phyloP scores from a whole-genome alignment of 2,888 invertebrate species.

The Eupithecia vulgata region DNA sequence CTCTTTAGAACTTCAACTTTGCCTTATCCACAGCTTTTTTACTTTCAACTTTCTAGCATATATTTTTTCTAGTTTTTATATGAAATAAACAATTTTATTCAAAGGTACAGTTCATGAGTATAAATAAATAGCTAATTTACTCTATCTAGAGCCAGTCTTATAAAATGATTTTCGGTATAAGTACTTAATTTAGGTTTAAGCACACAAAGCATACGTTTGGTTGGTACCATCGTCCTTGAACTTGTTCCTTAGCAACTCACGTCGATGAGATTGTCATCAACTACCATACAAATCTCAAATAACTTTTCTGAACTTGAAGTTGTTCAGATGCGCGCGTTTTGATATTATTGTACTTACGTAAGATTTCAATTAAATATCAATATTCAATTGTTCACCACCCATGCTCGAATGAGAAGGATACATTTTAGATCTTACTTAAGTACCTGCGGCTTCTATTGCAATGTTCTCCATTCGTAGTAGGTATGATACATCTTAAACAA shows the following conservation, averaged over 20 bases:
- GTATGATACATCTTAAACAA: too few relatives aligned
- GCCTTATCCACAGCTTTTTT: background rate
- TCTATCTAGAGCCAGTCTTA: too few relatives aligned
- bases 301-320: background rate
- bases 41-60: background rate
- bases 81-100: background rate
- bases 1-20: background rate
- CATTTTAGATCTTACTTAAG: too few relatives aligned
- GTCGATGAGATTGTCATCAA: background rate
- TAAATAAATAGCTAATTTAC: too few relatives aligned
- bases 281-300: background rate
- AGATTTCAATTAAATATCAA: background rate
- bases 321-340: too few relatives aligned
- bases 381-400: background rate
- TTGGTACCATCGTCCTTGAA: too few relatives aligned
- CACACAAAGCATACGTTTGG: background rate
- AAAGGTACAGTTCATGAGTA: too few relatives aligned
- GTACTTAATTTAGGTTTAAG: background rate
- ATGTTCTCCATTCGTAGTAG: background rate
- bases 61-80: background rate
- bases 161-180: background rate
- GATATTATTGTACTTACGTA: too few relatives aligned
- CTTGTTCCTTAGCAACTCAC: background rate
- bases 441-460: background rate
- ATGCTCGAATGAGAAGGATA: background rate